These are phyloP conservation scores for Notothenia coriiceps DNA, from an alignment of 2,113 vertebrate genomes.

Conservation along the genomic window DNA sequence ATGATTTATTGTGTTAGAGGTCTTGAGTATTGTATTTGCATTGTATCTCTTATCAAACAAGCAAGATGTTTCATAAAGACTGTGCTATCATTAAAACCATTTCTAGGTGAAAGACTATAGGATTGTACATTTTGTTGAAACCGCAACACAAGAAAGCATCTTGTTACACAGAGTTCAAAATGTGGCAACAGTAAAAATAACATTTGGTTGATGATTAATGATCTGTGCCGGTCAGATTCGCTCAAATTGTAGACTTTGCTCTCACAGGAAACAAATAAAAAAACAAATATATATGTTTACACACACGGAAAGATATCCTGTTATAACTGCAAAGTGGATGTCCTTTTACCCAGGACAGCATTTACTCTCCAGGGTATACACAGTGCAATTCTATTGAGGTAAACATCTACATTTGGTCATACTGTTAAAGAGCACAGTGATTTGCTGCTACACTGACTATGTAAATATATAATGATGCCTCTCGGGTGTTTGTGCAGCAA, in stretches of 20 bases:
- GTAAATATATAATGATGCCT: too few relatives aligned
- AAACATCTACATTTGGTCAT: too few relatives aligned
- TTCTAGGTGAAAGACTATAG: background rate
- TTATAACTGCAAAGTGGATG: background rate
- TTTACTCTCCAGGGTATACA: background rate
- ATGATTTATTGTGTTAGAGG: background rate
- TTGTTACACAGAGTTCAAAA: background rate
- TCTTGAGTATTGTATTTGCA: background rate
- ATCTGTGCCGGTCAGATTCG: too few relatives aligned
- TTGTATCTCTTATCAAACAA: background rate
- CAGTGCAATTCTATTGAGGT: too few relatives aligned
- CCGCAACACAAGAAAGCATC: background rate
- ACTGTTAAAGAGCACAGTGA: background rate
- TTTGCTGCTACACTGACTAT: background rate
- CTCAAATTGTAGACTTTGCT: background rate
- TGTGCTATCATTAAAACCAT: background rate
- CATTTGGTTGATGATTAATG: background rate
- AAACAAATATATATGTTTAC: background rate
- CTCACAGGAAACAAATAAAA: background rate
- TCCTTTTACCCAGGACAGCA: background rate
- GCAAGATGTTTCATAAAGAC: background rate
- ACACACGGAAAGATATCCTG: background rate
- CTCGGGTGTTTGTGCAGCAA: too few relatives aligned
- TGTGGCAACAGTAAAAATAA: constrained; percentile 6
- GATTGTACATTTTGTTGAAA: background rate